Evolutionary conservation across 1,140 invertebrate genomes (phyloP).

Genomic region (Microplitis demolitor): DNA sequence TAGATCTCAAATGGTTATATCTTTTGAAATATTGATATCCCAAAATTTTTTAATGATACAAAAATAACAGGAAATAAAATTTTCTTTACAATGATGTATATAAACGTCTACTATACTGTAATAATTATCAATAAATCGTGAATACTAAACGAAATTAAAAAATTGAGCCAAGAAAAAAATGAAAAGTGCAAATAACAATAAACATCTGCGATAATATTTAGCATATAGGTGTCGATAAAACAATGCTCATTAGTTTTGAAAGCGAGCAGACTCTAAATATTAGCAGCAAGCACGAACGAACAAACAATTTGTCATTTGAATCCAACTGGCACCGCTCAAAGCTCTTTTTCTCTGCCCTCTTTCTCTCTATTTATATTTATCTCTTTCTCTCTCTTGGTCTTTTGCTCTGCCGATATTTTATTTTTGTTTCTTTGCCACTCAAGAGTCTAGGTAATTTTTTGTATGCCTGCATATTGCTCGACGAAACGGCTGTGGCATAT

Average conservation of each 20-base stretch:
- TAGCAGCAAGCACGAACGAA: conserved; percentile 22
- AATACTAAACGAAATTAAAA: no score
- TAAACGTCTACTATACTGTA: no score
- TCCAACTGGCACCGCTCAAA: conserved; percentile 17
- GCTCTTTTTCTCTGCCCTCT: neutral
- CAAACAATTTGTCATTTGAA: conserved; percentile 34
- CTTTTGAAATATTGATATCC: no score
- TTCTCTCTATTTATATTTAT: no score
- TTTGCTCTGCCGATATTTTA: neutral
- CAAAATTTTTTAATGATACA: no score
- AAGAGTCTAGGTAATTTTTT: conserved; percentile 23
- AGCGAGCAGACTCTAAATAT: neutral
- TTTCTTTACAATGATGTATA: no score
- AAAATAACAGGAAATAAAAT: no score
- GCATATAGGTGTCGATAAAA: conserved; percentile 1
- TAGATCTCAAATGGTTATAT: no score
- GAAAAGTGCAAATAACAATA: no score
- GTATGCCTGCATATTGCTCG: conserved; percentile 23
- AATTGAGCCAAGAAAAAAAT: no score
- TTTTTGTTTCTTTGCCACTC: neutral
- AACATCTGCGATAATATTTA: no score
- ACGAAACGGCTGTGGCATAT: conserved; percentile 38
- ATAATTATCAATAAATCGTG: no score
- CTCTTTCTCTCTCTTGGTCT: neutral
- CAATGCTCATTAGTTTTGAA: neutral